Conservation (phyloP, 2,113 vertebrate species). For the Vulpes ferrilata region DNA sequence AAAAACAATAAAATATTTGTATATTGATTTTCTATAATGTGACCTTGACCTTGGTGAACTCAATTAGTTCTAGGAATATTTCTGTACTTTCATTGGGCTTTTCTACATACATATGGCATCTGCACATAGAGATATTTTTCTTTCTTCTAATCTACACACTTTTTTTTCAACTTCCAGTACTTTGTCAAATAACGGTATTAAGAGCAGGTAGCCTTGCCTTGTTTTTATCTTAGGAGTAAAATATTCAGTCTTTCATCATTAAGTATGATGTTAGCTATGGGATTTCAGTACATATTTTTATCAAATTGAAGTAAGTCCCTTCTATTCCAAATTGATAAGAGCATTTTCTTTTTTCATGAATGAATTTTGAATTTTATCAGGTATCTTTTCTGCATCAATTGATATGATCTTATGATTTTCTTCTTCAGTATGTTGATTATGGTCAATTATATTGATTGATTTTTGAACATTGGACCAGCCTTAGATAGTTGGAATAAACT, state of each 20-base stretch:
- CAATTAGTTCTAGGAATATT: not conserved
- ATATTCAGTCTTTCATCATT: not conserved
- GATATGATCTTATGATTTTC: not conserved
- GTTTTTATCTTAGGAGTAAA: not conserved
- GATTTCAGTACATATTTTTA: slow-evolving; percentile 7
- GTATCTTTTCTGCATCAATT: not conserved
- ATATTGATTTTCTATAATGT: not conserved
- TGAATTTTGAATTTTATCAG: slow-evolving; percentile 1
- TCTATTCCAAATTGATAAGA: not conserved
- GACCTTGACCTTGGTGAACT: not conserved
- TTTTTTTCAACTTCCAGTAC: not conserved
- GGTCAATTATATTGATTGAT: not conserved
- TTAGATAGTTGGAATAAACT: not conserved
- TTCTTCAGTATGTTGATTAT: not conserved
- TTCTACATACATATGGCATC: not conserved
- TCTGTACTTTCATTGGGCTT: not conserved
- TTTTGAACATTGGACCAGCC: not conserved
- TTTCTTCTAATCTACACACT: not conserved
- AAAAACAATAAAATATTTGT: not conserved
- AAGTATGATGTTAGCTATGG: not conserved
- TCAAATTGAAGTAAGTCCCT: not conserved
- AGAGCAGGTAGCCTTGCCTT: not conserved
- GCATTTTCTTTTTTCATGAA: not conserved
- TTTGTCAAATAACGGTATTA: not conserved
- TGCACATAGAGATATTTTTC: not conserved